Evolutionary conservation across 2,888 invertebrate genomes (phyloP).

Genomic region (Cecidostiba fungosa): DNA sequence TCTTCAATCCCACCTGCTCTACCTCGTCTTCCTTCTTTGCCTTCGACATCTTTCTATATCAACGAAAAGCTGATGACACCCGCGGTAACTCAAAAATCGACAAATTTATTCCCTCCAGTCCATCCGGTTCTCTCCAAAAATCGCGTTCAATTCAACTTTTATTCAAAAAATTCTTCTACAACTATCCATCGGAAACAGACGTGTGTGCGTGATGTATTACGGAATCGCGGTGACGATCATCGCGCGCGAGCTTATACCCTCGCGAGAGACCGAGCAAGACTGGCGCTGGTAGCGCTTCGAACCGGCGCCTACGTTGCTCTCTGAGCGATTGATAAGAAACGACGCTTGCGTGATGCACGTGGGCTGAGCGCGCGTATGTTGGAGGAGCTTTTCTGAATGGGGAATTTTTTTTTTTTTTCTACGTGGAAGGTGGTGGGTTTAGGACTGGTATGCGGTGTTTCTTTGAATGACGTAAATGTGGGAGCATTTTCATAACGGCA

Average conservation of each 20-base stretch:
- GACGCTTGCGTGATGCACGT: background rate
- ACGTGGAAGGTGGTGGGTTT: no score
- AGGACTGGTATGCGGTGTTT: no score
- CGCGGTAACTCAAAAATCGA: no score
- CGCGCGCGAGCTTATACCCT: background rate
- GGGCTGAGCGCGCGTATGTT: background rate
- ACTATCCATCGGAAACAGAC: background rate
- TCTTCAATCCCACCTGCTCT: slow-evolving; percentile 83
- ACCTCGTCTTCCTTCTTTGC: slow-evolving; percentile 25
- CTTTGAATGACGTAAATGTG: no score
- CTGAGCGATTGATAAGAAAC: background rate
- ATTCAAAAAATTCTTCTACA: background rate
- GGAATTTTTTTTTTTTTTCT: background rate
- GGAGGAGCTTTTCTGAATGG: background rate
- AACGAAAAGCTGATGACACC: no score
- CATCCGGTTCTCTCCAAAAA: background rate
- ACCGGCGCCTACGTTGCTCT: background rate
- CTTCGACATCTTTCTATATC: slow-evolving; percentile 10
- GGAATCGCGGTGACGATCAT: background rate
- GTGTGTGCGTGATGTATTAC: background rate
- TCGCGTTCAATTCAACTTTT: no score
- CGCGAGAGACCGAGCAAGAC: background rate
- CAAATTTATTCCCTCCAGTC: background rate
- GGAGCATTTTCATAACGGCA: no score
- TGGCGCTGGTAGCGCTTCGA: background rate